Evolutionary conservation across 2,797 vertebrate species (phyloP), one percentile per base, ranked within the genome.

Genomic region (Oceanodroma leucorhoa): DNA sequence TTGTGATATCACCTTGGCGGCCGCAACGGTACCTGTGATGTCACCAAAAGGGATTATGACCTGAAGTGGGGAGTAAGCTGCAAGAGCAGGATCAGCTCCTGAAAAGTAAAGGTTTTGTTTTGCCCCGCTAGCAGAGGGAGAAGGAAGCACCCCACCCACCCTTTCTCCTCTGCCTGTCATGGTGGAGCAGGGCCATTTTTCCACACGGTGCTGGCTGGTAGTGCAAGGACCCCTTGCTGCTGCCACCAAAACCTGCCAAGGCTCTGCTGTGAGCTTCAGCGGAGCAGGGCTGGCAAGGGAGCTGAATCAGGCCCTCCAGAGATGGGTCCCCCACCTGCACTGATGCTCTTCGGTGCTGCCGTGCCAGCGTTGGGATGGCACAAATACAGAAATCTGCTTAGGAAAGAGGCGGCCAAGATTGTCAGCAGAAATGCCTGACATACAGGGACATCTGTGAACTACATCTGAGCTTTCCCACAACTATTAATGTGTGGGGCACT

Each of bases 21-120:
- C 86, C 10, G 4, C 67, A 69, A 70, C 84, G 83, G 70, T 77
- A 95, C 77, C 92, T 95, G 87, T 98, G 97, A 98, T 98, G 97
- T 98, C 97, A 97, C 91, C 95, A 93, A 87, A 79, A 86, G 69
- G 83, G 97, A 97, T 98, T 98, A 97, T 77, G 93, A 97, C 94
- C 91, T 93, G 94, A 95, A 88, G 91, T 24, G 86, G 82, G 91
- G 86, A 92, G 84, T 97, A 96, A 97, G 71, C 91, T 66, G 54
- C 54, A 60, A 45, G 78, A 90, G 26, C 72, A 95, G 92, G 92
- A 91, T 94, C 94, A 91, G 30, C 55, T 80, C 58, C 76, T 6
- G 2, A 87, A 90, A 83, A 94, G 92, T 66, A 81, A 89, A 83
- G 55, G 80, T 14, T 84, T 95, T 95, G 89, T 93, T 97, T 86